Base-by-base conservation (phyloP, 2,797 vertebrate species). In the Acanthopagrus latus region DNA sequence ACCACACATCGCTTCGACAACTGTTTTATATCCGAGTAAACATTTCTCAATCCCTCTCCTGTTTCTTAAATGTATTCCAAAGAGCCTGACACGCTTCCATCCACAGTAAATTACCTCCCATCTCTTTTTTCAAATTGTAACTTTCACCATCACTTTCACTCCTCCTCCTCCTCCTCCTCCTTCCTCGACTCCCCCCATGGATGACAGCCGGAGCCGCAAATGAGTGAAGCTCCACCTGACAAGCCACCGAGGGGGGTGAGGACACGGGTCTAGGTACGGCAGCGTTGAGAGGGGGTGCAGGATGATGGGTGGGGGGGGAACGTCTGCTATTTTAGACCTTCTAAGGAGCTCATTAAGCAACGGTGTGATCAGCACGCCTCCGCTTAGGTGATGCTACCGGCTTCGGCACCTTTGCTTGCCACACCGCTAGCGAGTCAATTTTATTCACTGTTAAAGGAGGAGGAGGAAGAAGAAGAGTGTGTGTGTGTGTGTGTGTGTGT, bases 311-410 rank as follows among this genome's bases (percentile, higher is more conserved):
- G 20, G 64, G 80, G 5, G 14, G 51, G 25, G 20, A 58, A 80
- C 87, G 63, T 78, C 77, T 92, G 58, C 95, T 92, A 89, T 95
- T 93, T 94, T 92, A 78, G 94, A 96, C 94, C 95, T 95, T 97
- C 93, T 90, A 93, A 94, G 94, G 90, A 96, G 94, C 95, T 96
- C 96, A 96, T 98, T 97, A 96, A 83, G 94, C 79, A 60, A 88
- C 97, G 94, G 95, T 96, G 96, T 89, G 92, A 97, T 95, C 92
- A 89, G 92, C 92, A 90, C 93, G 87, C 94, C 93, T 95, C 92
- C 76, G 88, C 83, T 63, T 90, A 78, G 76, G 93, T 93, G 92
- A 74, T 81, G 88, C 87, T 90, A 91, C 89, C 80, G 89, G 77
- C 59, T 91, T 92, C 80, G 74, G 71, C 85, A 93, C 89, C 79